Evolutionary conservation across 2,888 invertebrate species (phyloP), one percentile per base, ranked within the genome.

Genomic region (Mythimna lalbum): DNA sequence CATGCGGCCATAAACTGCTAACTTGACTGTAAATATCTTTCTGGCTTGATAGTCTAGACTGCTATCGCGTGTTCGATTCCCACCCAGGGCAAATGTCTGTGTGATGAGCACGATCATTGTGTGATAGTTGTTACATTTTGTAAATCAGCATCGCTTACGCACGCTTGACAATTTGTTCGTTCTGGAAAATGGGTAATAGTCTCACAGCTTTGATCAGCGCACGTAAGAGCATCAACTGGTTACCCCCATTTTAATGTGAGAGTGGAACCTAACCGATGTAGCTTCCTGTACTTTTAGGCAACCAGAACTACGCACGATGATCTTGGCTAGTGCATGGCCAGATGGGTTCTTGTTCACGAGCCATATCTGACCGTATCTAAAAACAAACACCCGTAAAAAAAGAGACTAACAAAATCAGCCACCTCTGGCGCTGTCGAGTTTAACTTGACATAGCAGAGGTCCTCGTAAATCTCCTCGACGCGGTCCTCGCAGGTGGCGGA

Each of bases 381-480:
- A 65, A 62, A 63, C 68, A 55, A 82, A 82, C 55, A 74, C 59
- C 47, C 56, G 36, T 33, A 62, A 53, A 63, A 47, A 78, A 81
- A 52, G 70, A 27, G 23, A 79, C 64, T 79, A 78, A 81, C 83
- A 19, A 77, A 79, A 82, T 73, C 73, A 79, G 79, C 79, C 83
- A 98, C 98, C 97, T 98, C 97, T 83, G 97, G 97, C 91, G 96
- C 94, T 83, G 96, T 94, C 86, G 97, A 97, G 83, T 97, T 96
- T 94, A 98, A 98, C 90, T 98, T 98, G 90, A 98, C 98, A 93
- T 98, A 98, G 96, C 98, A 98, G 86, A 98, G 97, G 94, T 98
- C 98, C 94, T 98, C 98, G 93, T 98, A 98, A 89, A 98, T 97
- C 94, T 98, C 98, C 92, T 98, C 98, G 87, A 98, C 98, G 83